Percentiles rank a stretch among this genome's conserved stretches.
These are phyloP conservation scores for Muscina levida DNA, from an alignment of 2,888 invertebrate species.

Conservation along the genomic window DNA sequence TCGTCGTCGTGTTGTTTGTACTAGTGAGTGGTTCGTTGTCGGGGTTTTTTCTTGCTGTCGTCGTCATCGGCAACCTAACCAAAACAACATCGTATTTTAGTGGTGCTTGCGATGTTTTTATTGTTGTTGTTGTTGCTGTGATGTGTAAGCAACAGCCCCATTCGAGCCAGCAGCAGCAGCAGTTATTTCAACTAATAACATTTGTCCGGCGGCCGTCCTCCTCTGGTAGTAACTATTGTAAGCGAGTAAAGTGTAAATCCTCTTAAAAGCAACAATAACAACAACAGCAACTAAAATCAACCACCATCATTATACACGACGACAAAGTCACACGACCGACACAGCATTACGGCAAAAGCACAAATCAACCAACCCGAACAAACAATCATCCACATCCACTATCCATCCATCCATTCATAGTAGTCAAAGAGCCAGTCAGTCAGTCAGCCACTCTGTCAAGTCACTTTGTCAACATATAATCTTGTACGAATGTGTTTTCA, in stretches of 20 bases:
- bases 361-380: constrained; percentile 36
- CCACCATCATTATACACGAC: constrained; percentile 12
- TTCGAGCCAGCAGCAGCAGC: background rate
- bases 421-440: background rate
- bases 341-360: constrained; percentile 16
- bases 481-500: background rate
- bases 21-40: constrained; percentile 45
- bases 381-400: constrained; percentile 33
- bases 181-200: constrained; percentile 47
- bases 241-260: constrained; percentile 65
- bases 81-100: constrained; percentile 44
- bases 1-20: constrained; percentile 56
- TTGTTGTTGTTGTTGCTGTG: constrained; percentile 51
- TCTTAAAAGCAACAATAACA: constrained; percentile 56
- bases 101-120: too few species aligned
- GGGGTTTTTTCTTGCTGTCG: constrained; percentile 50
- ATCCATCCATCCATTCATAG: constrained; percentile 43
- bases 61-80: constrained; percentile 59
- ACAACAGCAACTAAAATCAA: background rate
- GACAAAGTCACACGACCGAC: background rate
- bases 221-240: constrained; percentile 38
- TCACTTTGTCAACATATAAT: constrained; percentile 10
- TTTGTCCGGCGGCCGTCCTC: constrained; percentile 56
- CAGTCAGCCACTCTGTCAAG: background rate
- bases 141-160: constrained; percentile 1